A percentile compares a stretch with the other conserved stretches of the same genome.
Conservation (phyloP, 2,797 vertebrate genomes). For the Sarcoramphus papa region DNA sequence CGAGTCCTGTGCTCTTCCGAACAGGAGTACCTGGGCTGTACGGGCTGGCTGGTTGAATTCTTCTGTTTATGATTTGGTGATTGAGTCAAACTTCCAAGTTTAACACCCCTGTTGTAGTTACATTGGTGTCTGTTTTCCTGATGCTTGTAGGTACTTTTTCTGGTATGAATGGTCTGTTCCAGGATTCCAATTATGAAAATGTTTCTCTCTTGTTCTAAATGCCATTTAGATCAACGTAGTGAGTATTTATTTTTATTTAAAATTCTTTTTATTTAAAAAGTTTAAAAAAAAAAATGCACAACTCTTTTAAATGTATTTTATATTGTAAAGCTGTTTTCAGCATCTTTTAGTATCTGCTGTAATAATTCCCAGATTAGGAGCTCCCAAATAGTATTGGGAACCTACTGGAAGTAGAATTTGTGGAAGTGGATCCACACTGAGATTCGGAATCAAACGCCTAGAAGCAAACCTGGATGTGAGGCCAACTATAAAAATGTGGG, state of each 20-base stretch:
- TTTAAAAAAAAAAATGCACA: neutral
- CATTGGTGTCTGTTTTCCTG: neutral
- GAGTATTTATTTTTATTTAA: neutral
- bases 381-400: neutral
- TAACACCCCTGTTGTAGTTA: neutral
- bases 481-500: neutral
- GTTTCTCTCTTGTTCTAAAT: neutral
- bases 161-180: neutral
- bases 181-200: neutral
- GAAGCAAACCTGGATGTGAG: neutral
- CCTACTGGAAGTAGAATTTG: neutral
- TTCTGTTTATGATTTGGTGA: neutral
- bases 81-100: neutral
- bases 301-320: neutral
- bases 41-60: neutral
- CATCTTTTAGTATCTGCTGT: neutral
- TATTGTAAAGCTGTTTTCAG: neutral
- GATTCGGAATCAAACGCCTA: neutral
- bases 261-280: neutral
- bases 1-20: accelerated
- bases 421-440: neutral
- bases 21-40: neutral
- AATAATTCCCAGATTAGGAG: neutral
- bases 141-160: neutral
- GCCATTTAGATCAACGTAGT: neutral